Conservation (phyloP, 2,797 vertebrate genomes). For the Cossypha dichroa region DNA sequence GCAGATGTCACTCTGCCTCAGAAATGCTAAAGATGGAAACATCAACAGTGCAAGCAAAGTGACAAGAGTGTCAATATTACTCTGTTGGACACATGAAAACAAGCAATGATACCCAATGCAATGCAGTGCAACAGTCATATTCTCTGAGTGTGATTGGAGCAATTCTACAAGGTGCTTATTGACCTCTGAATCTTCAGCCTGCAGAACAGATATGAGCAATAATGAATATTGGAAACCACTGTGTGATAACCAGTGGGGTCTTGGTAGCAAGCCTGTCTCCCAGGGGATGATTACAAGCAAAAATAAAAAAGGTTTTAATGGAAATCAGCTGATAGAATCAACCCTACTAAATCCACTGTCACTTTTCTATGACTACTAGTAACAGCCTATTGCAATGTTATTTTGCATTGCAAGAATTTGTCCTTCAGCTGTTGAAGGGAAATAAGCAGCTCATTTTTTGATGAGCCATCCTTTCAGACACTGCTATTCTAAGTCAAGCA, state of each 20-base stretch:
- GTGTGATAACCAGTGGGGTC: background rate
- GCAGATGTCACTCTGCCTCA: background rate
- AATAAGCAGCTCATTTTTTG: background rate
- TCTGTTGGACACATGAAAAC: background rate
- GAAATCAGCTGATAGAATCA: constrained; percentile 3
- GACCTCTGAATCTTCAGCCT: background rate
- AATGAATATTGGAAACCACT: background rate
- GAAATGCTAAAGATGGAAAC: background rate
- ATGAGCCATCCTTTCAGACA: background rate
- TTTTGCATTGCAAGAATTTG: background rate
- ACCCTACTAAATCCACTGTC: background rate
- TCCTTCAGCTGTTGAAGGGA: background rate
- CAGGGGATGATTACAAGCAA: background rate
- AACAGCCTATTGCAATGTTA: background rate
- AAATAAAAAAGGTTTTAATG: background rate
- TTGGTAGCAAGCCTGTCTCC: background rate
- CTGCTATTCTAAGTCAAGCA: background rate
- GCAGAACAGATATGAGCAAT: background rate
- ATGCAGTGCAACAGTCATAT: background rate
- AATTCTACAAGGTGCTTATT: background rate
- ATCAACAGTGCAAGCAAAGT: background rate
- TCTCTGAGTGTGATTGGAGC: background rate
- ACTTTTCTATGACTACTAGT: background rate
- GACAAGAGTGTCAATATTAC: background rate
- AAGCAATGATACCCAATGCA: background rate